Evolutionary conservation across 2,888 invertebrate genomes (phyloP).

Genomic region (Pammene aurita): DNA sequence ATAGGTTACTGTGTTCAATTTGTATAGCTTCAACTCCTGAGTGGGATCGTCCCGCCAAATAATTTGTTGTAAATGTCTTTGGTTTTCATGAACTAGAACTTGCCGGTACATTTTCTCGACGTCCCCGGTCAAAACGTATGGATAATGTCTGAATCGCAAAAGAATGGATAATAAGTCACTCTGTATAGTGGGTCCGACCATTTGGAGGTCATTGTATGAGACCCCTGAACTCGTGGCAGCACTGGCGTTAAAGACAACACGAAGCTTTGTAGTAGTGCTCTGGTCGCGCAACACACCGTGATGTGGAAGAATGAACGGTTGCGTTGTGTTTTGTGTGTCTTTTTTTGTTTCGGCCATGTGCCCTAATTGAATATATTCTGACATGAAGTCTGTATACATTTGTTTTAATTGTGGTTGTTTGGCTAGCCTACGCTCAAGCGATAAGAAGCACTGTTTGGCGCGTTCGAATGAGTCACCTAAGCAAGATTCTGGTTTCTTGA

Average conservation of each 20-base stretch:
- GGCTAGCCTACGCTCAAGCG: too few species aligned
- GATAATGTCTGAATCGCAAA: conserved; percentile 22
- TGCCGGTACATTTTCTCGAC: too few species aligned
- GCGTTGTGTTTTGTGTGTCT: not conserved
- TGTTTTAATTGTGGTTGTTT: conserved; percentile 17
- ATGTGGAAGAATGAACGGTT: not conserved
- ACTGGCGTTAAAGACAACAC: conserved; percentile 18
- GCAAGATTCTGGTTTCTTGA: conserved; percentile 21
- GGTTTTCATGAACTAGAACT: not conserved
- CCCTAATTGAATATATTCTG: conserved; percentile 24
- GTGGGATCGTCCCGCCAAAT: conserved; percentile 15
- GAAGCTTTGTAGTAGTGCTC: too few species aligned
- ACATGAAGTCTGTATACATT: conserved; percentile 27
- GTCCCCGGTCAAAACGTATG: conserved; percentile 9
- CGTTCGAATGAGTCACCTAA: conserved; percentile 22
- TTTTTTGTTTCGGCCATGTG: conserved; percentile 15
- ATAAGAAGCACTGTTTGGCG: conserved; percentile 5
- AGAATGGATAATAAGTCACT: conserved; percentile 25
- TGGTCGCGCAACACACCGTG: too few species aligned
- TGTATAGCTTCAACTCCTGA: too few species aligned
- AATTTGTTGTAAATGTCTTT: conserved; percentile 22
- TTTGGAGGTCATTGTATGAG: conserved; percentile 27
- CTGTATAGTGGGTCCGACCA: conserved; percentile 32
- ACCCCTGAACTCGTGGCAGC: conserved; percentile 25
- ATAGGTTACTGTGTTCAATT: too few species aligned